Conservation (phyloP, 1,140 invertebrate species). For the Drosophila athabasca region DNA sequence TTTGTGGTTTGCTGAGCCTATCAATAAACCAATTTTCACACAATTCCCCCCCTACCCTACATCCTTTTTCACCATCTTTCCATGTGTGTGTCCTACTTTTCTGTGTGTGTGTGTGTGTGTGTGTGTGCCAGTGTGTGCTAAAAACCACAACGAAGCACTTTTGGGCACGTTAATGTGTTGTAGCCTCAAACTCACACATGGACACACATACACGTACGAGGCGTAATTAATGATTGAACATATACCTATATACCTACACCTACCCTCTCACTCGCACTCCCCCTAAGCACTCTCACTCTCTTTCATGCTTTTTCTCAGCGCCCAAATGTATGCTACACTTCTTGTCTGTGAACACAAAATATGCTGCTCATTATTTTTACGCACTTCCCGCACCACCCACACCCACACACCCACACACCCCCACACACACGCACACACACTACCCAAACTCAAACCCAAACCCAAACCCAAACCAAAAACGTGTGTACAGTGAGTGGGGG, state of each 20-base stretch:
- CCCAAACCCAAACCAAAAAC: too few relatives aligned
- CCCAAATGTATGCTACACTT: slow-evolving; percentile 67
- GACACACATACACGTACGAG: slow-evolving; percentile 5
- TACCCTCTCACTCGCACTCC: too few relatives aligned
- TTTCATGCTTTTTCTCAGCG: not conserved
- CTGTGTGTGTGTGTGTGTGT: slow-evolving; percentile 12
- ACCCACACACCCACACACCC: slow-evolving; percentile 9
- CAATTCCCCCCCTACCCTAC: slow-evolving; percentile 44
- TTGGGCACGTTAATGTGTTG: slow-evolving; percentile 76
- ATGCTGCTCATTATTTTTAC: slow-evolving; percentile 79
- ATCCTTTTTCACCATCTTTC: not conserved
- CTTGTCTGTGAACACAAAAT: slow-evolving; percentile 66
- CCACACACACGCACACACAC: slow-evolving; percentile 10
- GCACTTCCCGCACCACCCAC: slow-evolving; percentile 32
- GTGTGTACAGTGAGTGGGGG: slow-evolving; percentile 6
- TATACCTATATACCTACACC: slow-evolving; percentile 26
- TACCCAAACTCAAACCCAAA: too few relatives aligned
- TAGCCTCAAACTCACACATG: slow-evolving; percentile 19
- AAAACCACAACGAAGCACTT: slow-evolving; percentile 77
- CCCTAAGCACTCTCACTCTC: too few relatives aligned
- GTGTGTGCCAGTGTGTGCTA: slow-evolving; percentile 16
- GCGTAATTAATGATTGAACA: slow-evolving; percentile 74
- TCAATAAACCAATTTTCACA: slow-evolving; percentile 74
- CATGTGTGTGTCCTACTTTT: not conserved
- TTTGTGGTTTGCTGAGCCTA: slow-evolving; percentile 48